Conservation (phyloP, 1,140 invertebrate genomes). For the Phortica variegata region DNA sequence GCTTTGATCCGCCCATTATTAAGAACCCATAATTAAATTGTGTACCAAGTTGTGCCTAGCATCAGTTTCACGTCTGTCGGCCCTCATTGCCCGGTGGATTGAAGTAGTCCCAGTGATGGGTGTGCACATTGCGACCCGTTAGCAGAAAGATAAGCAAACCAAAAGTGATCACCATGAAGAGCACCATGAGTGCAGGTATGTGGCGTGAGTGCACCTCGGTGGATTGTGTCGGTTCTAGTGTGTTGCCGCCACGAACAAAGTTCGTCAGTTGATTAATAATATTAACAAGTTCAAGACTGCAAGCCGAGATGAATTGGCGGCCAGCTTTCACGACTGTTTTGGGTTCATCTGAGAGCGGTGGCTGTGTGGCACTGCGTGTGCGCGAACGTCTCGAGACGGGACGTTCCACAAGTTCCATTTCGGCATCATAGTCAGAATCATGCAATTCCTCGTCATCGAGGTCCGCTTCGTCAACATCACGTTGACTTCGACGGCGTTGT, state of each 20-base stretch:
- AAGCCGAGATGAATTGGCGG: slow-evolving; percentile 66
- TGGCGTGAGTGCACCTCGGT: slow-evolving; percentile 55
- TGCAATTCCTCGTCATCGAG: slow-evolving; percentile 11
- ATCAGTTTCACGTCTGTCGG: slow-evolving; percentile 41
- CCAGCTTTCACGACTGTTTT: slow-evolving; percentile 65
- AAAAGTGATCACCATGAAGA: slow-evolving; percentile 73
- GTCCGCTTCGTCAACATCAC: neutral
- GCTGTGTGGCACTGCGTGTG: slow-evolving; percentile 54
- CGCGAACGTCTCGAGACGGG: slow-evolving; percentile 49
- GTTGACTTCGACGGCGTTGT: slow-evolving; percentile 23
- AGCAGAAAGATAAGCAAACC: slow-evolving; percentile 62
- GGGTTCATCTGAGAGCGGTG: slow-evolving; percentile 51
- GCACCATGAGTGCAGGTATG: slow-evolving; percentile 70
- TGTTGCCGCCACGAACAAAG: slow-evolving; percentile 62
- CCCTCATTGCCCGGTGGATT: slow-evolving; percentile 67
- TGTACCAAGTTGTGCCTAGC: no score
- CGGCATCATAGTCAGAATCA: slow-evolving; percentile 32
- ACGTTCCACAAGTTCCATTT: slow-evolving; percentile 49
- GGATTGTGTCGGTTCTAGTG: slow-evolving; percentile 14
- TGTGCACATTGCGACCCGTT: slow-evolving; percentile 66
- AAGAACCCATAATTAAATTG: no score
- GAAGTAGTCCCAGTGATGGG: slow-evolving; percentile 83
- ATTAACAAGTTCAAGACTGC: slow-evolving; percentile 64
- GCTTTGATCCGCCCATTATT: no score
- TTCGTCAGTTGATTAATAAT: slow-evolving; percentile 67